Percentiles rank a stretch among this genome's conserved stretches.
Conservation (phyloP, 1,140 invertebrate species). For the Myzus persicae region DNA sequence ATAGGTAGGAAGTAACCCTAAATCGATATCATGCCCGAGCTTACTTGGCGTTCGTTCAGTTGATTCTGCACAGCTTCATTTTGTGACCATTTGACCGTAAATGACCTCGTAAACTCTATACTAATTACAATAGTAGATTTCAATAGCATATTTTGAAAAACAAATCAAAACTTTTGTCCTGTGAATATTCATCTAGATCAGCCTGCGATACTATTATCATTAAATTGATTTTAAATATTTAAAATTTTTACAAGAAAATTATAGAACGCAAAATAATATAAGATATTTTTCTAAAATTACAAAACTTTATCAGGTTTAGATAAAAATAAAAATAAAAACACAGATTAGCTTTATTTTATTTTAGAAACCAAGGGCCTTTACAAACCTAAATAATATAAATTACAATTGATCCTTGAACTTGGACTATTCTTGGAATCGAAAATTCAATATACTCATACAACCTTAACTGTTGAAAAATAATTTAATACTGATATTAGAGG, state of each 20-base stretch:
- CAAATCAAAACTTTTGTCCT: not conserved
- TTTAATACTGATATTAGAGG: no score
- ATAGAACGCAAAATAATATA: no score
- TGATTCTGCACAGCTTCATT: not conserved
- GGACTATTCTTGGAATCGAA: no score
- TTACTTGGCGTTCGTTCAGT: not conserved
- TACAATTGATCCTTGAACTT: no score
- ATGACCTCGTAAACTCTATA: not conserved
- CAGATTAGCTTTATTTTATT: not conserved
- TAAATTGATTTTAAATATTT: no score
- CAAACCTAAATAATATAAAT: not conserved
- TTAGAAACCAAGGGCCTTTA: not conserved
- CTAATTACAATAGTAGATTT: not conserved
- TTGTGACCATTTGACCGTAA: not conserved
- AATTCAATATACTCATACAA: no score
- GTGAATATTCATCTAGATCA: not conserved
- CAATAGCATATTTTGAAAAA: not conserved
- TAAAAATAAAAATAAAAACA: no score
- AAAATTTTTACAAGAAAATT: no score
- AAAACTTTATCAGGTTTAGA: not conserved
- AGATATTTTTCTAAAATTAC: not conserved
- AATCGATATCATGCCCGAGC: slow-evolving; percentile 35
- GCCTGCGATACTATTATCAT: not conserved
- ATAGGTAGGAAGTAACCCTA: not conserved
- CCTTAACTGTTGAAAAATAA: no score